phyloP scores from a whole-genome alignment of 2,113 vertebrate genomes.

The Platichthys stellatus region DNA sequence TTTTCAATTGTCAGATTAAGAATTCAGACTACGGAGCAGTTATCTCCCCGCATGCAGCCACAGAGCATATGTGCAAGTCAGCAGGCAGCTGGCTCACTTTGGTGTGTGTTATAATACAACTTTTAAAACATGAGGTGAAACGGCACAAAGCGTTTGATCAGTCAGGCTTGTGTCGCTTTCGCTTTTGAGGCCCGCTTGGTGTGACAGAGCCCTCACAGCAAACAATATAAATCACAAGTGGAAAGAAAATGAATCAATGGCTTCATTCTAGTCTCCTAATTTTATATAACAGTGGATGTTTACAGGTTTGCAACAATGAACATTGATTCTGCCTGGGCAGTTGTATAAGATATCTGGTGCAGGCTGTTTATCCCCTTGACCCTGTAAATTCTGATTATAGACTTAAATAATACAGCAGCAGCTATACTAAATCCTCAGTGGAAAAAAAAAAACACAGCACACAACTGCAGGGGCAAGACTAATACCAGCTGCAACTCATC shows the following conservation, averaged over 20 bases:
- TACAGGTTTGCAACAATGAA: neutral
- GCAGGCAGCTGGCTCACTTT: neutral
- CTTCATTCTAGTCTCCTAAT: neutral
- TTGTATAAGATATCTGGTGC: neutral
- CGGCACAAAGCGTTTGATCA: constrained; percentile 9
- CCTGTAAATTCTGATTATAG: neutral
- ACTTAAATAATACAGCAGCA: constrained; percentile 2
- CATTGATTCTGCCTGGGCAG: neutral
- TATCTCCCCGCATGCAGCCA: neutral
- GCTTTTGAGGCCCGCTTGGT: neutral
- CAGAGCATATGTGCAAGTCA: neutral
- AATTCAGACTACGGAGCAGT: neutral
- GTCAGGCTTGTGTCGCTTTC: neutral
- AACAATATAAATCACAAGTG: neutral
- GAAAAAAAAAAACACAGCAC: constrained; percentile 14
- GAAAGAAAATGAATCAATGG: neutral
- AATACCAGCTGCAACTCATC: constrained; percentile 46
- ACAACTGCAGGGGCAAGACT: constrained; percentile 24
- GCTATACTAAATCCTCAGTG: neutral
- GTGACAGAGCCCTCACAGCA: neutral
- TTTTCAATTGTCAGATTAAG: neutral
- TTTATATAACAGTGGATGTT: neutral
- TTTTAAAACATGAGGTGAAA: constrained; percentile 7
- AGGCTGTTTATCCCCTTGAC: neutral
- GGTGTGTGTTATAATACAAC: neutral